Evolutionary conservation across 2,888 invertebrate genomes (phyloP), one percentile per base, ranked within the genome.

Genomic region (Agriopis aurantiaria): DNA sequence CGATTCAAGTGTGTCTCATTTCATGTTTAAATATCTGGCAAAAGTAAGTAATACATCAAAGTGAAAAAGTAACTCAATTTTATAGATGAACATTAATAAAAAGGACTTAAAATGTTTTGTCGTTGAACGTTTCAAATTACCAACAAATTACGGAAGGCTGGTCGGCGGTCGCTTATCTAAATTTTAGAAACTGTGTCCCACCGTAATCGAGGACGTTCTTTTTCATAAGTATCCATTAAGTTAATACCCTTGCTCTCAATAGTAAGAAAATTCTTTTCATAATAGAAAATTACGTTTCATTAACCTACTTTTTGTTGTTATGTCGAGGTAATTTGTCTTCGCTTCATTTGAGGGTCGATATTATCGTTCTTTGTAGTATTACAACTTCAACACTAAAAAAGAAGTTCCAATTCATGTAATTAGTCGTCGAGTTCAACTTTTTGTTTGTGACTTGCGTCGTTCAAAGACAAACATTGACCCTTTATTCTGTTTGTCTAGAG

Each of bases 261-360:
- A 70, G 68, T 68, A 51, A 49, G 60, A 68, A 73, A 71, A 71
- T 71, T 64, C 40, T 70, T 67, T 74, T 65, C 63, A 69, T 63
- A 48, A 59, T 46, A 69, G 67, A 71, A 72, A 69, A 72, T 69
- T 67, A 69, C 69, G 62, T 73, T 72, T 75, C 70, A 73, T 71
- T 68, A 75, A 68, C 73, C 73, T 69, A 70, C 55, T 70, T 75
- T 53, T 65, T 52, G 49, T 53, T 48, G 64, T 63, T 66, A 11
- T 66, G 65, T 58, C 51, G 59, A 49, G 33, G 60, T 68, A 48
- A 71, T 72, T 69, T 63, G 52, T 61, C 65, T 52, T 65, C 51
- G 53, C 46, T 12, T 23, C 56, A 69, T 69, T 65, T 46, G 23
- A 69, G 59, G 61, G 64, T 33, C 46, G 63, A 41, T 41, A 41